A percentile compares a stretch with the other conserved stretches of the same genome.
These are phyloP conservation scores for Microplitis demolitor DNA, from an alignment of 1,140 invertebrate genomes.

Conservation along the genomic window DNA sequence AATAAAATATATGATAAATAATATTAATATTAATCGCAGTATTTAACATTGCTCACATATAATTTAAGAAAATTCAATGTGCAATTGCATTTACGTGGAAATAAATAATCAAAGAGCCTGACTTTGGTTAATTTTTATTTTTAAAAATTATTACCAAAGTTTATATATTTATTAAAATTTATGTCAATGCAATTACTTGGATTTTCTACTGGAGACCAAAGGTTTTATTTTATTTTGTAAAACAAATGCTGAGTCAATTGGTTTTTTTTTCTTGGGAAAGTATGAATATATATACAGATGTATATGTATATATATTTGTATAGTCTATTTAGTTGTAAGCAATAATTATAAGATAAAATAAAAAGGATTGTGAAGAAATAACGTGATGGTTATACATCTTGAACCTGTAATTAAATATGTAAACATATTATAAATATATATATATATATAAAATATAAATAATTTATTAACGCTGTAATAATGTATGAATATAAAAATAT, in stretches of 20 bases:
- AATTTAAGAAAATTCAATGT: constrained; percentile 2
- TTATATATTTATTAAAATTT: constrained; percentile 39
- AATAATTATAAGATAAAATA: too few species aligned
- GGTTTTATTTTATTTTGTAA: constrained; percentile 8
- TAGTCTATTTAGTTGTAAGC: neutral
- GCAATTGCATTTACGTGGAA: neutral
- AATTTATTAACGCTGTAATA: neutral
- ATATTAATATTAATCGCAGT: constrained; percentile 31
- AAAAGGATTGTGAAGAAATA: too few species aligned
- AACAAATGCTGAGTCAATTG: neutral
- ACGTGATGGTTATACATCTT: too few species aligned
- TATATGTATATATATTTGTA: too few species aligned
- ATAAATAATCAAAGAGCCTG: constrained; percentile 20
- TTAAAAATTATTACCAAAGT: constrained; percentile 31
- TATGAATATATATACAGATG: too few species aligned
- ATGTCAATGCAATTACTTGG: neutral
- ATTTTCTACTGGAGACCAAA: constrained; percentile 1
- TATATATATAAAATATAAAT: neutral
- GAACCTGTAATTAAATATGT: too few species aligned
- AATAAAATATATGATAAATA: constrained; percentile 19
- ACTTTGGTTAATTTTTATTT: constrained; percentile 32
- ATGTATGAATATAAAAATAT: neutral
- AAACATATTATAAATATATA: constrained; percentile 7
- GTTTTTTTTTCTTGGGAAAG: neutral
- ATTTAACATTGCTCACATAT: constrained; percentile 44